These are phyloP conservation scores for Polymixis flavicincta DNA, from an alignment of 2,888 invertebrate species.

Conservation along the genomic window DNA sequence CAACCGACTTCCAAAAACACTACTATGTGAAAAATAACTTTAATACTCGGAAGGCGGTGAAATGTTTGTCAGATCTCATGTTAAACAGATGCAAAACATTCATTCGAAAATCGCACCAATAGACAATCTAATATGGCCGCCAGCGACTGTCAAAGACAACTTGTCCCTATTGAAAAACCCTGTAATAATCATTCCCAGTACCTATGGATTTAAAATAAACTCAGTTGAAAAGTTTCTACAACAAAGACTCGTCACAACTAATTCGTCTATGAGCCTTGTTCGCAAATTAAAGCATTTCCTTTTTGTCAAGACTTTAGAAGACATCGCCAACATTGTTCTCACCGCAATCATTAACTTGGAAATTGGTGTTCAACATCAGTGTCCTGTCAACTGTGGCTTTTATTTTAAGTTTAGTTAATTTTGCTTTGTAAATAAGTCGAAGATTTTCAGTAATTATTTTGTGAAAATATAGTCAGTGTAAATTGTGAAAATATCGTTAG, in stretches of 20 bases:
- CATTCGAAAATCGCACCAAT: too few species aligned
- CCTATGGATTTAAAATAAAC: too few species aligned
- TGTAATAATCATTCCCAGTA: too few species aligned
- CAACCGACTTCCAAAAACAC: too few species aligned
- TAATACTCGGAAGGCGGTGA: too few species aligned
- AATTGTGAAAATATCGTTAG: too few species aligned
- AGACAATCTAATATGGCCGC: too few species aligned
- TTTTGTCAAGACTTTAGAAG: conserved; percentile 16
- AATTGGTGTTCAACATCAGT: conserved; percentile 16
- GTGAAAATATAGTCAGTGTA: background rate
- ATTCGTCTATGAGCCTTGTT: conserved; percentile 34
- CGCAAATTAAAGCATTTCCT: conserved; percentile 65
- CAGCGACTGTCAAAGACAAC: too few species aligned
- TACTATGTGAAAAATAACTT: too few species aligned
- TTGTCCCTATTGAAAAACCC: too few species aligned
- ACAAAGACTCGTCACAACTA: conserved; percentile 46
- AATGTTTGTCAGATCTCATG: too few species aligned
- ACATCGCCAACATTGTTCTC: conserved; percentile 16
- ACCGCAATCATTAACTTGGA: conserved; percentile 5
- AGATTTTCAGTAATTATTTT: background rate
- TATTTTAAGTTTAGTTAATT: background rate
- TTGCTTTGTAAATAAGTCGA: background rate
- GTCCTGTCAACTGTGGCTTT: conserved; percentile 1
- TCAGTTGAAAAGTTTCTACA: background rate
- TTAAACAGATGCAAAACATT: too few species aligned